phyloP scores from a whole-genome alignment of 2,888 invertebrate species.

The Dromius quadrimaculatus region DNA sequence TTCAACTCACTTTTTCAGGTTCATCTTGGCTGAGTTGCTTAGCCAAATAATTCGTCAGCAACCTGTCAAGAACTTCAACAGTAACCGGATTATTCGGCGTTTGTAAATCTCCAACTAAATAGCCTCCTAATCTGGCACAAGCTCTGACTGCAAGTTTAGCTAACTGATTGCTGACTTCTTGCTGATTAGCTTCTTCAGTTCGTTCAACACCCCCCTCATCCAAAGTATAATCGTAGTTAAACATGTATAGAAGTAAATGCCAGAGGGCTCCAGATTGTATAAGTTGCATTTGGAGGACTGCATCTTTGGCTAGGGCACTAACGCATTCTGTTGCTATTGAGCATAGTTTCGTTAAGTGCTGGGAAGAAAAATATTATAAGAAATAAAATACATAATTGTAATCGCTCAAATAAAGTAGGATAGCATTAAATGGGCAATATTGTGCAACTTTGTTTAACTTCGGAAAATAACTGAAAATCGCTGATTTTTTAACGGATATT shows the following conservation, averaged over 20 bases:
- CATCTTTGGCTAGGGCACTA: conserved; percentile 87
- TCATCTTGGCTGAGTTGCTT: conserved; percentile 79
- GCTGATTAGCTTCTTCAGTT: conserved; percentile 85
- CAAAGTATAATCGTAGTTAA: conserved; percentile 96
- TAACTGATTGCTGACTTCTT: conserved; percentile 93
- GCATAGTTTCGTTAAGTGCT: conserved; percentile 86
- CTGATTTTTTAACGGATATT: too few species aligned
- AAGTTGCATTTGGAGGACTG: conserved; percentile 85
- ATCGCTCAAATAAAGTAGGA: too few species aligned
- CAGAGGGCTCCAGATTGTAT: conserved; percentile 90
- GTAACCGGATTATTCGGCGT: conserved; percentile 72
- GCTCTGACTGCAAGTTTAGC: conserved; percentile 90
- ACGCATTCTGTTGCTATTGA: conserved; percentile 92
- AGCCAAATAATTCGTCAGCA: conserved; percentile 91
- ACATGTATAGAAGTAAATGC: conserved; percentile 90
- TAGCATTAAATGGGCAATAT: too few species aligned
- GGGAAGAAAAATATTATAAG: conserved; percentile 56
- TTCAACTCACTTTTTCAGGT: conserved; percentile 78
- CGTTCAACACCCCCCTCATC: conserved; percentile 95
- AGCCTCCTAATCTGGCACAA: conserved; percentile 85
- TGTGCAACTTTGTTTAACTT: conserved; percentile 3
- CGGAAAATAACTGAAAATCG: too few species aligned
- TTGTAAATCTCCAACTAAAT: conserved; percentile 70
- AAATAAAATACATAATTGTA: too few species aligned
- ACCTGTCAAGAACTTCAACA: conserved; percentile 71